These are phyloP conservation scores for Cephus sareptanus DNA, from an alignment of 2,888 invertebrate species.

Conservation along the genomic window DNA sequence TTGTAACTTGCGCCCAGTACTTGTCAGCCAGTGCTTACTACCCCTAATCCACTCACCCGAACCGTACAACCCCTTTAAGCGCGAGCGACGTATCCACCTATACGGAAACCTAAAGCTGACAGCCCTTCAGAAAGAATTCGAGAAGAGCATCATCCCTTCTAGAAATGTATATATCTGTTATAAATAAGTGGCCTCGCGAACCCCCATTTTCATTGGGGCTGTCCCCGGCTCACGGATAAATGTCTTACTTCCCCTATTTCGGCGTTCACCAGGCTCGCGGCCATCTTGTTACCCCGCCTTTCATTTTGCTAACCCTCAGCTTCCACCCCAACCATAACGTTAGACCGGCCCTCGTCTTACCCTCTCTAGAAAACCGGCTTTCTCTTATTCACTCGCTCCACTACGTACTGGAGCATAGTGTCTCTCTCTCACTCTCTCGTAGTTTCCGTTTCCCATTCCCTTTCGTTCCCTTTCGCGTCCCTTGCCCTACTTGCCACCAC, in stretches of 20 bases:
- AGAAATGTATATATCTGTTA: background rate
- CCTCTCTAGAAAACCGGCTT: constrained; percentile 36
- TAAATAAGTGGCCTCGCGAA: background rate
- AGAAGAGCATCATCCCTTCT: background rate
- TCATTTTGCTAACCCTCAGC: constrained; percentile 34
- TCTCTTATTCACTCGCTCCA: background rate
- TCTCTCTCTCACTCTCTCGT: background rate
- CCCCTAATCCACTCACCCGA: background rate
- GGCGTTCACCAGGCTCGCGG: constrained; percentile 43
- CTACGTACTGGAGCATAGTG: background rate
- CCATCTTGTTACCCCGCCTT: constrained; percentile 61
- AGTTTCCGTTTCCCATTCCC: background rate
- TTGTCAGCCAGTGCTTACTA: background rate
- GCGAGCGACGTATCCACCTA: background rate
- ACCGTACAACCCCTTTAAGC: background rate
- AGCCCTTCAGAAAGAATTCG: background rate
- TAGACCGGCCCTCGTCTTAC: constrained; percentile 57
- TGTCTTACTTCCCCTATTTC: constrained; percentile 58
- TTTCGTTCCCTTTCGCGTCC: background rate
- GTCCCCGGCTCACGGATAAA: constrained; percentile 34
- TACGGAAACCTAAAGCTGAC: background rate
- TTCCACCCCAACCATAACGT: constrained; percentile 33
- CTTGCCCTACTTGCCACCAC: background rate
- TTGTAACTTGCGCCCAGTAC: constrained; percentile 6
- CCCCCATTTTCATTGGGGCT: background rate